Evolutionary conservation across 1,140 invertebrate species (phyloP), one percentile per base, ranked within the genome.

Genomic region (Drosophila fuyamai): DNA sequence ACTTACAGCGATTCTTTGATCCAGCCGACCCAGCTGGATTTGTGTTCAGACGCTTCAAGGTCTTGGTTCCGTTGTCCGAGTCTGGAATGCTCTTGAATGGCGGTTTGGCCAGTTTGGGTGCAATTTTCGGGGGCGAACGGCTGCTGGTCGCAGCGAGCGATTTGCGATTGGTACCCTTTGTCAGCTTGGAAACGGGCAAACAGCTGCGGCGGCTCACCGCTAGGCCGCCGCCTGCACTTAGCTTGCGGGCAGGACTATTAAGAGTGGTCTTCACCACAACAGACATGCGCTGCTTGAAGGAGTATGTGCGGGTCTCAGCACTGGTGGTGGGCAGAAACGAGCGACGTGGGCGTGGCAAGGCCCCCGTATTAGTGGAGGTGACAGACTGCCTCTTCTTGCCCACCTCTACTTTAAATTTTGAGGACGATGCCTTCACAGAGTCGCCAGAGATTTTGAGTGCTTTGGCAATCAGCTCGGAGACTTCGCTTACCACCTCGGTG

Each of bases 241-340:
- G 55, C 43, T 90, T 92, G 9, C 90, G 90, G 6, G 90, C 83
- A 16, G 90, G 90, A 43, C 86, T 90, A 16, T 92, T 92, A 0
- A 92, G 59, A 4, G 90, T 92, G 10, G 90, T 92, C 56, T 92
- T 92, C 0, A 92, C 90, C 10, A 92, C 79, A 0, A 92, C 74
- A 1, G 90, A 92, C 90, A 91, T 92, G 41, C 90, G 90, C 23
- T 90, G 83, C 16, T 86, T 90, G n/a, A 84, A 79, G 7, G 70
- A 60, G 18, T 75, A 71, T 13, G 60, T 59, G 32, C 84, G 67
- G 12, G 62, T 77, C 23, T 80, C 77, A 5, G 18, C 61, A 29
- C 36, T 60, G 38, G 50, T 46, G 23, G 77, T 74, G 4, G 90
- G 90, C 46, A 91, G 27, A 12, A 62, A 59, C 1, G 90, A 92